A percentile compares a stretch with the other conserved stretches of the same genome.
These are phyloP conservation scores for Peromyscus melanophrys DNA, from an alignment of 2,797 vertebrate genomes.

Conservation along the genomic window DNA sequence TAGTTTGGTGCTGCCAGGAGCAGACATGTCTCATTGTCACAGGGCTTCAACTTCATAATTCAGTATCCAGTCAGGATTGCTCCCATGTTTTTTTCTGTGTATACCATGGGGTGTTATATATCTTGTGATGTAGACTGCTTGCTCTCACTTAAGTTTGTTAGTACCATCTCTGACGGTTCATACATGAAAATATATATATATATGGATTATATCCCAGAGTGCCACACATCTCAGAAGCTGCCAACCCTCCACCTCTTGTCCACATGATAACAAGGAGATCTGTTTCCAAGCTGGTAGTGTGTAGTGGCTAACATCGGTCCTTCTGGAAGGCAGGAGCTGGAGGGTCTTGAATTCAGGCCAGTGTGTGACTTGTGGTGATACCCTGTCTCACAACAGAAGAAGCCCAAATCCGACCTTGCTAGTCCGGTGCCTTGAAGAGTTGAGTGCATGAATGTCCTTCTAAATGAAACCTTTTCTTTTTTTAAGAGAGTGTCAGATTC, in stretches of 20 bases:
- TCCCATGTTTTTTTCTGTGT: not conserved
- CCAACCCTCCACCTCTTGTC: not conserved
- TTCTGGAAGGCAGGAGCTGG: not conserved
- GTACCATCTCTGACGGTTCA: not conserved
- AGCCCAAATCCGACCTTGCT: not conserved
- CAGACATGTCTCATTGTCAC: too few species aligned
- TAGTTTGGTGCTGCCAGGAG: too few species aligned
- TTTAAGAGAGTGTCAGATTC: not conserved
- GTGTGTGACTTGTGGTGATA: not conserved
- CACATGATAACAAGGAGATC: not conserved
- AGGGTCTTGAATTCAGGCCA: not conserved
- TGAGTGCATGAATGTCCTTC: slow-evolving; percentile 26
- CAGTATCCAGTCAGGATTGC: not conserved
- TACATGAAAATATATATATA: not conserved
- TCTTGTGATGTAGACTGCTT: not conserved
- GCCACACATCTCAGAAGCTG: not conserved
- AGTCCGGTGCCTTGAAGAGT: not conserved
- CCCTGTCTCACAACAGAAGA: slow-evolving; percentile 2
- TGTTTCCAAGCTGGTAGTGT: too few species aligned
- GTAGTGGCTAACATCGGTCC: too few species aligned
- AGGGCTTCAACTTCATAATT: not conserved
- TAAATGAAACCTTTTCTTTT: not conserved
- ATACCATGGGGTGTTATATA: not conserved
- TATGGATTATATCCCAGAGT: not conserved
- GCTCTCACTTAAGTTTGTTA: not conserved